Evolutionary conservation across 2,797 vertebrate genomes (phyloP), one percentile per base, ranked within the genome.

Genomic region (Helostoma temminkii): DNA sequence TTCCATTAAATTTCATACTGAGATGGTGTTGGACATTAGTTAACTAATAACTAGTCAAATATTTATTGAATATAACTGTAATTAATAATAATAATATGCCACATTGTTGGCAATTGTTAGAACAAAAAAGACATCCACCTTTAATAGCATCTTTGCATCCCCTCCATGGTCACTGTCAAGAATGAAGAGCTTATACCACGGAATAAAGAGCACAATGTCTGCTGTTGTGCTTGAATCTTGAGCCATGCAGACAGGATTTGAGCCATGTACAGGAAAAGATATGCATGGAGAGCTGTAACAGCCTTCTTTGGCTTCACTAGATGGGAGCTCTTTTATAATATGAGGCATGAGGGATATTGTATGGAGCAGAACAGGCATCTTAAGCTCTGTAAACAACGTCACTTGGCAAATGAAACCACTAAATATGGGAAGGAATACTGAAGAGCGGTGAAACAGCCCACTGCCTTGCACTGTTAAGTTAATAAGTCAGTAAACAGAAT

Each of bases 301-400:
- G 61, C 62, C n/a, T 32, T 50, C 16, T 63, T n/a, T n/a, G n/a
- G n/a, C n/a, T n/a, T n/a, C n/a, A 37, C 63, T 30, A 46, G 25
- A 64, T 12, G 34, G 36, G 30, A 52, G 60, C 49, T 60, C 61
- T 58, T 60, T 67, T 55, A 57, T 69, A 64, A 66, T 45, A 50
- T 76, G 37, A 73, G 57, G 42, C 59, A 59, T 76, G 68, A 78
- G 71, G 63, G 11, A 12, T 77, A 19, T 54, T 49, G 60, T 66
- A 54, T 32, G 59, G 65, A 61, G 64, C 64, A 60, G 54, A 81
- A 62, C 4, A 15, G 55, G 37, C 26, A 41, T 62, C 42, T 71
- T 66, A 37, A 41, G 71, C 72, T 81, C 81, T 85, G 57, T 73
- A 86, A 84, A 84, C 62, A 81, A 53, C 69, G 59, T 71, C 67